Conservation (phyloP, 2,888 invertebrate species). For the Tridacna crocea region DNA sequence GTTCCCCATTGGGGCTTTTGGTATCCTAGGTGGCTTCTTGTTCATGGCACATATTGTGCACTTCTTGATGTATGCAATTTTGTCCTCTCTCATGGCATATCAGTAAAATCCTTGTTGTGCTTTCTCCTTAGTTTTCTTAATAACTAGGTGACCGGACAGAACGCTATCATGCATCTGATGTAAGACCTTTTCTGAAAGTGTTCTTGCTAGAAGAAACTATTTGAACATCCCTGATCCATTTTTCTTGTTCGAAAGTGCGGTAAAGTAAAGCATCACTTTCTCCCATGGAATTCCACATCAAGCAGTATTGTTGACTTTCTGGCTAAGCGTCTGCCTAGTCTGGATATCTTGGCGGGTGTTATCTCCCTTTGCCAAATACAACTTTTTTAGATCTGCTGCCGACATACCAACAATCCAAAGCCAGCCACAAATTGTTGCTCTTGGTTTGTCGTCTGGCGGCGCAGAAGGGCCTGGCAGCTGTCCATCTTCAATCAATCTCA, state of each 20-base stretch:
- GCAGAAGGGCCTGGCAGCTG: too few species aligned
- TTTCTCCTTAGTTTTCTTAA: not conserved
- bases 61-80: not conserved
- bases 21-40: not conserved
- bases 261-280: slow-evolving; percentile 20
- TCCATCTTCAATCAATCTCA: too few species aligned
- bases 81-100: not conserved
- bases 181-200: not conserved
- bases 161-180: not conserved
- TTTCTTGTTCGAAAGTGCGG: not conserved
- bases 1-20: not conserved
- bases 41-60: not conserved
- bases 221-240: not conserved
- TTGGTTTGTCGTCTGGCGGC: too few species aligned
- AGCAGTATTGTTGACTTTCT: slow-evolving; percentile 23
- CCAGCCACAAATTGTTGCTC: too few species aligned
- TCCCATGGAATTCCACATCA: slow-evolving; percentile 21
- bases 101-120: not conserved
- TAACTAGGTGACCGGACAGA: not conserved
- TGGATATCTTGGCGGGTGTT: slow-evolving; percentile 4
- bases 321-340: not conserved
- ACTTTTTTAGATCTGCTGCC: too few species aligned
- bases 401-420: too few species aligned
- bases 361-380: not conserved
- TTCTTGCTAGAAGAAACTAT: not conserved